A percentile compares a stretch with the other conserved stretches of the same genome.
These are phyloP conservation scores for Myathropa florea DNA, from an alignment of 2,888 invertebrate species.

Conservation along the genomic window DNA sequence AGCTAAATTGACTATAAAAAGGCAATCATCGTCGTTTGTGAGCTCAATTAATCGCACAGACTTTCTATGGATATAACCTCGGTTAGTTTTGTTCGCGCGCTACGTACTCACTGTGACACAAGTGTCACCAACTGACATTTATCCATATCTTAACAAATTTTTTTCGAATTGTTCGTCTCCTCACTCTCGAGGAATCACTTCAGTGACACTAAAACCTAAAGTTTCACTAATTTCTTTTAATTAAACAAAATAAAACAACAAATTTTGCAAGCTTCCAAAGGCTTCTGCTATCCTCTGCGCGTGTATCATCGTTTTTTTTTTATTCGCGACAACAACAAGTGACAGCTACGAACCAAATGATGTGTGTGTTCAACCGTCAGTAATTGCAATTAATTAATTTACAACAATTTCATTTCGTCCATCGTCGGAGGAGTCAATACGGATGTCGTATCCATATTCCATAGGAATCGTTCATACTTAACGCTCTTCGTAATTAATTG, in stretches of 20 bases:
- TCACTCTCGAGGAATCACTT: conserved; percentile 37
- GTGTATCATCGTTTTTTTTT: conserved; percentile 3
- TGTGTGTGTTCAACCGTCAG: conserved; percentile 32
- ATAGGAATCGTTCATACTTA: conserved; percentile 23
- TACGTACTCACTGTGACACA: conserved; percentile 49
- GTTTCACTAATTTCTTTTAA: conserved; percentile 63
- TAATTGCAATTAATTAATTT: conserved; percentile 79
- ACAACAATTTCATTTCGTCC: conserved; percentile 74
- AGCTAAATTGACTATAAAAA: conserved; percentile 81
- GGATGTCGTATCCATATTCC: conserved; percentile 46
- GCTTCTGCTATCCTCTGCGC: conserved; percentile 10
- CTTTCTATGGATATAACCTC: conserved; percentile 75
- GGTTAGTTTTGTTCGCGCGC: conserved; percentile 63
- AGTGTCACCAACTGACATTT: conserved; percentile 42
- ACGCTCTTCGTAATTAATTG: conserved; percentile 62
- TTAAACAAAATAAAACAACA: conserved; percentile 43
- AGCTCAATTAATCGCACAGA: conserved; percentile 80
- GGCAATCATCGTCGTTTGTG: conserved; percentile 85
- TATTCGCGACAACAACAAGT: conserved; percentile 71
- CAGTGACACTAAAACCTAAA: conserved; percentile 8
- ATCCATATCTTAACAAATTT: background rate
- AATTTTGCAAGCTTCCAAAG: background rate
- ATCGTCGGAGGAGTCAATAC: conserved; percentile 42
- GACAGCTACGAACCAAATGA: too few relatives aligned
- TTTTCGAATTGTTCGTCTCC: background rate